Evolutionary conservation across 2,797 vertebrate species (phyloP).

Genomic region (Thripadectes ignobilis): DNA sequence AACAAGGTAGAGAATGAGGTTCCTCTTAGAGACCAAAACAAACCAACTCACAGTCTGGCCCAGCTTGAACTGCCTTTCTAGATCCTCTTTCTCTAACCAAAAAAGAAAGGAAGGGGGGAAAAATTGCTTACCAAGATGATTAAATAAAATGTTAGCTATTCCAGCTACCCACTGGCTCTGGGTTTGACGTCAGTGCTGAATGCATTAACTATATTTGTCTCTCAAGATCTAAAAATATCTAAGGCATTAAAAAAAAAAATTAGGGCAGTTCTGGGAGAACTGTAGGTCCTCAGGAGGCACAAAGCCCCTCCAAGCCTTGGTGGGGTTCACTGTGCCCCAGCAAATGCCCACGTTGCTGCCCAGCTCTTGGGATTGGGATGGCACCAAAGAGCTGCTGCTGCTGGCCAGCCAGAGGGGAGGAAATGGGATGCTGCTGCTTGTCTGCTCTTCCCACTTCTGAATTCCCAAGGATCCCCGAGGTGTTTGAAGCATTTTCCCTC

Average conservation of each 20-base stretch:
- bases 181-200: constrained; percentile 73
- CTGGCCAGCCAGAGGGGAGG: not conserved
- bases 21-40: constrained; percentile 12
- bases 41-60: not conserved
- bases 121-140: constrained; percentile 68
- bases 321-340: not conserved
- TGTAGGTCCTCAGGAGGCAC: constrained; percentile 26
- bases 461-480: not conserved
- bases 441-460: not conserved
- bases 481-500: not conserved
- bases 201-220: constrained; percentile 74
- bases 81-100: constrained; percentile 6
- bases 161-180: constrained; percentile 70
- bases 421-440: not conserved
- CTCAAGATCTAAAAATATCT: constrained; percentile 69
- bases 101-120: not conserved
- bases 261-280: constrained; percentile 31
- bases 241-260: constrained; percentile 60
- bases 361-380: not conserved
- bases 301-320: not conserved
- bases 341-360: not conserved
- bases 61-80: not conserved
- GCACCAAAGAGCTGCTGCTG: not conserved
- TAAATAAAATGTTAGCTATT: constrained; percentile 72
- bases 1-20: not conserved